Percentiles rank a stretch among this genome's conserved stretches.
Conservation (phyloP, 2,113 vertebrate genomes). For the Myotis brandtii region DNA sequence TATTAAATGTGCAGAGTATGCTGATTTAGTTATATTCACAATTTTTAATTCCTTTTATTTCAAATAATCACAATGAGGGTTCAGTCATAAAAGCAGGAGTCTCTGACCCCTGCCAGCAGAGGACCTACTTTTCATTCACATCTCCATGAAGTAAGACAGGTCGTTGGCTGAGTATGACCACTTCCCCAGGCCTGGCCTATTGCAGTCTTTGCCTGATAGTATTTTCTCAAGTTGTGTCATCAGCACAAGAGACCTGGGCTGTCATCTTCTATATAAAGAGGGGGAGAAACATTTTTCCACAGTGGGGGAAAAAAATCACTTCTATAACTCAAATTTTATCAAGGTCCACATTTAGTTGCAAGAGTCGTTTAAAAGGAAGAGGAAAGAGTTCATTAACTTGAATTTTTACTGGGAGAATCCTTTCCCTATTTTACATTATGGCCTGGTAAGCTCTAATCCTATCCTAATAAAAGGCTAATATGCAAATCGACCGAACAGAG, state of each 20-base stretch:
- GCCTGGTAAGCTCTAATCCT: background rate
- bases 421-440: constrained; percentile 28
- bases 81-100: background rate
- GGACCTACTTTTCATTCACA: constrained; percentile 3
- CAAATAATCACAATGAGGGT: background rate
- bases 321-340: background rate
- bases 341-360: constrained; percentile 2
- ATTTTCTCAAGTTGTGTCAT: background rate
- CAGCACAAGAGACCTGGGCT: background rate
- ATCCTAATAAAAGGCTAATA: too few relatives aligned
- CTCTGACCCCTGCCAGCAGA: background rate
- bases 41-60: constrained; percentile 34
- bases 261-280: background rate
- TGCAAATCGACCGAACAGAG: too few relatives aligned
- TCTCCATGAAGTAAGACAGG: background rate
- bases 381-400: constrained; percentile 7
- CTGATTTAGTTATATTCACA: constrained; percentile 17
- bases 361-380: constrained; percentile 12
- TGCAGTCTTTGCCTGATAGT: background rate
- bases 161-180: background rate
- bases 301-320: background rate
- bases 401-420: background rate
- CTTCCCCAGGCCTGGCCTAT: background rate
- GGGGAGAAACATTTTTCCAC: background rate
- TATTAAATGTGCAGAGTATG: background rate